Conservation (phyloP, 2,797 vertebrate species). For the Pipistrellus nathusii region DNA sequence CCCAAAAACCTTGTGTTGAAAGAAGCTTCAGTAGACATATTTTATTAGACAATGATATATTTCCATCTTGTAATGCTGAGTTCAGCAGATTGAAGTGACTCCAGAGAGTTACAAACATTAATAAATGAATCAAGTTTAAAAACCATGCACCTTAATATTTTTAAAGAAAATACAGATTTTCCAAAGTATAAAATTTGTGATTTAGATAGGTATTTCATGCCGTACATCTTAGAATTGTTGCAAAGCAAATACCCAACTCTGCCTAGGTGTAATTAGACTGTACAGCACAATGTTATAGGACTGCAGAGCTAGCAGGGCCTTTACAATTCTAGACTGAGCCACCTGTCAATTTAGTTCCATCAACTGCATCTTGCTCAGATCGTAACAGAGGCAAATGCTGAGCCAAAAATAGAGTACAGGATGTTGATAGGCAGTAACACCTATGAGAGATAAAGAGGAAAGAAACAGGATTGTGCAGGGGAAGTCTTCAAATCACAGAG, state of each 20-base stretch:
- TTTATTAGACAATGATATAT: background rate
- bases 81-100: slow-evolving; percentile 49
- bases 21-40: background rate
- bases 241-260: background rate
- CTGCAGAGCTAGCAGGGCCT: background rate
- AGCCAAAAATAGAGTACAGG: background rate
- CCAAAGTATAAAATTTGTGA: background rate
- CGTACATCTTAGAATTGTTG: background rate
- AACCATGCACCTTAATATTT: background rate
- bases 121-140: slow-evolving; percentile 21
- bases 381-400: background rate
- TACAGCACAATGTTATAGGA: background rate
- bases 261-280: background rate
- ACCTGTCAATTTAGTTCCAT: background rate
- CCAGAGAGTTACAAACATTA: slow-evolving; percentile 28
- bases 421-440: background rate
- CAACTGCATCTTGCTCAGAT: background rate
- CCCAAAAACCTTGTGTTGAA: background rate
- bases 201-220: background rate
- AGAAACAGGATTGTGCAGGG: background rate
- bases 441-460: background rate
- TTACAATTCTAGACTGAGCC: background rate
- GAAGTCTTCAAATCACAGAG: background rate
- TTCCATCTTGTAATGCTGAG: background rate
- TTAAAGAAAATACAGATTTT: slow-evolving; percentile 20